These are phyloP conservation scores for Caenorhabditis elegans DNA, from an alignment of 1,140 invertebrate species.

Conservation along the genomic window DNA sequence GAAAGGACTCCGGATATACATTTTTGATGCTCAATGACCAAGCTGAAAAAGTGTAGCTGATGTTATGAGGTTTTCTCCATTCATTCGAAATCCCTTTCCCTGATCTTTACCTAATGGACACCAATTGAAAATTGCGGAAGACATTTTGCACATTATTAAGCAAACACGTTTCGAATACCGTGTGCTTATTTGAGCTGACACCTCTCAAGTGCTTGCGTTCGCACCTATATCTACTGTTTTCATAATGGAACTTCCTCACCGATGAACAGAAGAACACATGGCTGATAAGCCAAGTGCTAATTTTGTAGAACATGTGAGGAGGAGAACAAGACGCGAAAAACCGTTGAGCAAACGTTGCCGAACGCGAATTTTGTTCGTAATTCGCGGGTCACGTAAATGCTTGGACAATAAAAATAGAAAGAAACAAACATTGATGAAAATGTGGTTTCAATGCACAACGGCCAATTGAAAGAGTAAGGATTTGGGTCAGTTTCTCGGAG, in stretches of 20 bases:
- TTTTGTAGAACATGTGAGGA: slow-evolving; percentile 14
- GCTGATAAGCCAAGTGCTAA: neutral
- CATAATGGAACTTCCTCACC: neutral
- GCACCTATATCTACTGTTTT: neutral
- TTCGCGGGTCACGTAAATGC: slow-evolving; percentile 9
- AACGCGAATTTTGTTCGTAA: neutral
- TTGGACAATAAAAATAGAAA: slow-evolving; percentile 19
- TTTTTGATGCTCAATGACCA: slow-evolving; percentile 37
- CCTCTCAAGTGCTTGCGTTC: slow-evolving; percentile 20
- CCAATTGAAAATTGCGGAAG: slow-evolving; percentile 27
- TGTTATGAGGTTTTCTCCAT: neutral
- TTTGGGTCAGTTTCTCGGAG: neutral
- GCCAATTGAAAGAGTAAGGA: neutral
- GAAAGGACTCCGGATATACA: slow-evolving; percentile 36
- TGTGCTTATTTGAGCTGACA: slow-evolving; percentile 24
- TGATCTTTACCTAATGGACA: slow-evolving; percentile 8
- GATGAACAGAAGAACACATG: too few species aligned
- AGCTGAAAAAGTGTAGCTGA: slow-evolving; percentile 18
- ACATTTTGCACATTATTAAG: slow-evolving; percentile 15
- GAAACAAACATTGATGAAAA: neutral
- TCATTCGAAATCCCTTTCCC: neutral
- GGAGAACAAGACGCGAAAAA: slow-evolving; percentile 32
- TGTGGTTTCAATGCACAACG: neutral
- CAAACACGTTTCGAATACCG: neutral
- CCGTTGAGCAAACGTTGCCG: slow-evolving; percentile 7